Percentiles rank a stretch among this genome's conserved stretches.
Evolutionary conservation across 2,888 invertebrate genomes (phyloP).

Genomic region (Drosophila maculinotata): DNA sequence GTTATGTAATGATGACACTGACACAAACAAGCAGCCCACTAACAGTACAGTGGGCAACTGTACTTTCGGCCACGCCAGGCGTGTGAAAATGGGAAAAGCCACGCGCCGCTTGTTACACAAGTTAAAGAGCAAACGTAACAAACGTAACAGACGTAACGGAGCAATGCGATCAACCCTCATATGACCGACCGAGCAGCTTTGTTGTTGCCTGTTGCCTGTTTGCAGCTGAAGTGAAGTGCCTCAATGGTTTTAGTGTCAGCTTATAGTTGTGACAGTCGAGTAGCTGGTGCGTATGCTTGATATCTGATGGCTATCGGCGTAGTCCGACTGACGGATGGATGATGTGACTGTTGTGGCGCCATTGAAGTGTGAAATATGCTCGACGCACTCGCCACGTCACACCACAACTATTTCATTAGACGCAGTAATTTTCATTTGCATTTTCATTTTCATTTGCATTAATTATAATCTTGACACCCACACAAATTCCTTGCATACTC

Average conservation of each 20-base stretch:
- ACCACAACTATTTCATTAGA: constrained; percentile 19
- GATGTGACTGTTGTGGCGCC: constrained; percentile 7
- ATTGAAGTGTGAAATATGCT: constrained; percentile 73
- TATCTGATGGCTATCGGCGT: constrained; percentile 59
- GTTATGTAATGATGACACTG: constrained; percentile 75
- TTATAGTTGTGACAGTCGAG: constrained; percentile 76
- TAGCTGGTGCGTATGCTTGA: constrained; percentile 12
- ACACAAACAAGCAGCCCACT: constrained; percentile 31
- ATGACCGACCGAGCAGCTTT: no score
- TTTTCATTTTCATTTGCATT: constrained; percentile 51
- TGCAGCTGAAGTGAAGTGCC: constrained; percentile 75
- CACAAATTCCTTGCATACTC: constrained; percentile 27
- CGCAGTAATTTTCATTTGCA: constrained; percentile 19
- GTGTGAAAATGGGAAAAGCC: constrained; percentile 70
- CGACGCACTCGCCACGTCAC: background rate
- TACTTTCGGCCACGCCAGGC: constrained; percentile 71
- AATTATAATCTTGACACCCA: constrained; percentile 40
- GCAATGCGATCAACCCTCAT: constrained; percentile 67
- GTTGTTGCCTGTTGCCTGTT: constrained; percentile 27
- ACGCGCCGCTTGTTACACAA: constrained; percentile 75
- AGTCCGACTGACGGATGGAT: constrained; percentile 45
- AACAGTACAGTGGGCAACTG: constrained; percentile 68
- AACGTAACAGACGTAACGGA: no score
- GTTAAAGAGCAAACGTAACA: constrained; percentile 63
- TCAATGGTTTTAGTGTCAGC: constrained; percentile 75